phyloP scores from a whole-genome alignment of 2,888 invertebrate species.

The Margaritifera margaritifera region DNA sequence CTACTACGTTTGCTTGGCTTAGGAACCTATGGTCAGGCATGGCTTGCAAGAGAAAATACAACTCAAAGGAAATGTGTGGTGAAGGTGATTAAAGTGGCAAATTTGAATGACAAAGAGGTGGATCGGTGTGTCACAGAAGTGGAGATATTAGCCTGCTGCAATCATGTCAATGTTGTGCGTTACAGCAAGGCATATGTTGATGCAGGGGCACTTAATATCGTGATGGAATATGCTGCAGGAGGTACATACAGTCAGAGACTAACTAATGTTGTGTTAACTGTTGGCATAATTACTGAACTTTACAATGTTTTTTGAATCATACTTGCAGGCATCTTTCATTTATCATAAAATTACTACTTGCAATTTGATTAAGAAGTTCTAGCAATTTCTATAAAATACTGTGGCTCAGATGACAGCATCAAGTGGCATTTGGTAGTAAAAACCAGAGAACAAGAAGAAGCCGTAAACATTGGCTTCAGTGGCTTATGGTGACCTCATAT shows the following conservation, averaged over 20 bases:
- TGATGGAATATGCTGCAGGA: conserved; percentile 66
- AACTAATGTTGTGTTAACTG: neutral
- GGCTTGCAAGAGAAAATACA: conserved; percentile 49
- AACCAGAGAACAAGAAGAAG: no score
- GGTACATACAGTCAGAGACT: conserved; percentile 44
- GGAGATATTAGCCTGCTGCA: conserved; percentile 56
- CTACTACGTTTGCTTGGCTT: conserved; percentile 54
- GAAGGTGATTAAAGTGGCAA: conserved; percentile 54
- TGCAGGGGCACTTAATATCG: conserved; percentile 54
- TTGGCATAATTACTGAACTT: no score
- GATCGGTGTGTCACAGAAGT: conserved; percentile 61
- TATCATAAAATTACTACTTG: no score
- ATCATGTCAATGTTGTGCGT: conserved; percentile 63
- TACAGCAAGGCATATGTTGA: conserved; percentile 64
- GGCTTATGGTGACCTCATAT: no score
- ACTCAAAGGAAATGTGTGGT: conserved; percentile 49
- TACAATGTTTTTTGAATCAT: no score
- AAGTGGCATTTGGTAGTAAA: neutral
- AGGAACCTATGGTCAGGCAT: conserved; percentile 66
- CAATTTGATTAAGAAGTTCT: no score
- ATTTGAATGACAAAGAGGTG: conserved; percentile 35
- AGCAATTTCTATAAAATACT: neutral
- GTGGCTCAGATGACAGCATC: neutral
- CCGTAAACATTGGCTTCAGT: neutral
- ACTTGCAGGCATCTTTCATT: no score